These are phyloP conservation scores for Embidobia sp. DNA, from an alignment of 2,888 invertebrate species.

Conservation along the genomic window DNA sequence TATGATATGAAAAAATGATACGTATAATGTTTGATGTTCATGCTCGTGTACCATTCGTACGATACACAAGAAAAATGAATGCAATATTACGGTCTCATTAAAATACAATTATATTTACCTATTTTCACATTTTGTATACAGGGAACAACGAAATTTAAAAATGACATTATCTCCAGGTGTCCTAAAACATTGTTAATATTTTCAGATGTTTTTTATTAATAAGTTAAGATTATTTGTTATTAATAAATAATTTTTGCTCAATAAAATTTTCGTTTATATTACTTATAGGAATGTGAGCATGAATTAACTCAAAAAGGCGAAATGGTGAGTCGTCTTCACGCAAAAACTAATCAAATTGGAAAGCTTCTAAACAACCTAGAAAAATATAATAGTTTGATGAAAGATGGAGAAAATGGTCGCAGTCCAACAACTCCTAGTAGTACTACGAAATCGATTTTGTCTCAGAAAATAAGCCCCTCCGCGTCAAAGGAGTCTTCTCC, in stretches of 20 bases:
- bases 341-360: conserved; percentile 97
- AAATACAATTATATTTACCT: conserved; percentile 9
- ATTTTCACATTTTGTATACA: not conserved
- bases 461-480: conserved; percentile 73
- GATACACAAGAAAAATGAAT: no score
- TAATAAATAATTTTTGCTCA: not conserved
- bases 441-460: conserved; percentile 70
- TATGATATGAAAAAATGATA: no score
- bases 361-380: conserved; percentile 95
- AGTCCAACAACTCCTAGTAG: conserved; percentile 81
- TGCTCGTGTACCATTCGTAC: no score
- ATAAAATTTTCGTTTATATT: conserved; percentile 65
- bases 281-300: conserved; percentile 94
- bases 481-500: conserved; percentile 69
- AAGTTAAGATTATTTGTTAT: no score
- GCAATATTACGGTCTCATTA: conserved; percentile 11
- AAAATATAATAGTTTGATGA: conserved; percentile 90
- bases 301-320: conserved; percentile 98
- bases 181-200: not conserved
- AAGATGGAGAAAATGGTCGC: conserved; percentile 82
- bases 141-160: not conserved
- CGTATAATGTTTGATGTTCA: no score
- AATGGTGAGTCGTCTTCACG: conserved; percentile 96
- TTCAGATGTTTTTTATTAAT: not conserved
- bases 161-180: not conserved